A percentile compares a stretch with the other conserved stretches of the same genome.
Conservation (phyloP, 2,888 invertebrate species). For the Bombyx huttoni region DNA sequence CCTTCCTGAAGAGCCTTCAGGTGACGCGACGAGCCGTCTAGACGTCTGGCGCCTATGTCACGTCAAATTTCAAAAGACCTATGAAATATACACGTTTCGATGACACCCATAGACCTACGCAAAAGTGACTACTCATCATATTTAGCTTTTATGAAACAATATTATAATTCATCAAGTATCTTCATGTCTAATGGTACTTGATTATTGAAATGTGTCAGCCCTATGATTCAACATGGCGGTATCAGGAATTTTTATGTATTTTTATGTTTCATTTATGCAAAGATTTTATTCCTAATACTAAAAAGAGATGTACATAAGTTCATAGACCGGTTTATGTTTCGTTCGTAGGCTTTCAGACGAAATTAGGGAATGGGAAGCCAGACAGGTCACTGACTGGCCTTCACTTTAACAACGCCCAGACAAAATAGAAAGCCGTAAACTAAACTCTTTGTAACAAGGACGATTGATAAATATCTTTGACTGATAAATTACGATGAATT, state of each 20-base stretch:
- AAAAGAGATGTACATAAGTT: not conserved
- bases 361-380: not conserved
- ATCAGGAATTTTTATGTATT: constrained; percentile 7
- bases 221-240: no score
- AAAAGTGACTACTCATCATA: not conserved
- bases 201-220: no score
- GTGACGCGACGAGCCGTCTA: constrained; percentile 48
- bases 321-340: not conserved
- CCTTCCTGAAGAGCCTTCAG: constrained; percentile 54
- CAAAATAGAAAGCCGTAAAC: not conserved
- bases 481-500: not conserved
- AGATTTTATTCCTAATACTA: not conserved
- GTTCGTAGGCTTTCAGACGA: not conserved
- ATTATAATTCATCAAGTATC: no score
- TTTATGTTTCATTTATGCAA: constrained; percentile 1
- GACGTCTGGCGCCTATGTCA: constrained; percentile 43
- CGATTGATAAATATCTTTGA: not conserved
- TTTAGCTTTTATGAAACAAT: not conserved
- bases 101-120: not conserved
- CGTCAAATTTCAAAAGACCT: not conserved
- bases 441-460: not conserved
- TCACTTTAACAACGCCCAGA: not conserved
- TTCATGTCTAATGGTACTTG: no score
- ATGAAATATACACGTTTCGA: not conserved
- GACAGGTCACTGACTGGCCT: constrained; percentile 2